phyloP scores from a whole-genome alignment of 2,797 vertebrate genomes.

The Dicrostonyx torquatus region DNA sequence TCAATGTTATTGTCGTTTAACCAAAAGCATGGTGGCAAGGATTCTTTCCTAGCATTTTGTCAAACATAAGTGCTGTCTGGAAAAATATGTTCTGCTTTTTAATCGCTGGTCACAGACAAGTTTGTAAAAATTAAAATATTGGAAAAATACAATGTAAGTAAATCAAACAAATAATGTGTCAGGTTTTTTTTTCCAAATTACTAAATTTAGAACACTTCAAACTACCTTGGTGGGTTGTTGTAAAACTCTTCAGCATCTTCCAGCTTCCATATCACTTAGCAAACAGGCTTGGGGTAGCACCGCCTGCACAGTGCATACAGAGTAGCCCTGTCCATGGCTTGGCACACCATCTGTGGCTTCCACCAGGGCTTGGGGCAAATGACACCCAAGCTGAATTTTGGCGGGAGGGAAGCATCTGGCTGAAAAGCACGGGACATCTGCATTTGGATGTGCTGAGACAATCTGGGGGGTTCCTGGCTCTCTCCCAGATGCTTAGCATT shows the following conservation, averaged over 20 bases:
- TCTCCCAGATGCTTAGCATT: constrained; percentile 26
- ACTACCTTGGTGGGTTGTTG: background rate
- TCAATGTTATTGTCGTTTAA: constrained; percentile 47
- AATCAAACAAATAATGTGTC: background rate
- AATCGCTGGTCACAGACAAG: background rate
- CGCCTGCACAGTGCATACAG: accelerated
- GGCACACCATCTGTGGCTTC: background rate
- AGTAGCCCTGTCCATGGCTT: background rate
- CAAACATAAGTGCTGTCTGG: background rate
- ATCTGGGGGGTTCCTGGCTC: background rate
- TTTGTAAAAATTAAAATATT: constrained; percentile 54
- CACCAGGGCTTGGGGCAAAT: background rate
- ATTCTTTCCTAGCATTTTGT: constrained; percentile 40
- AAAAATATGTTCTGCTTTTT: constrained; percentile 43
- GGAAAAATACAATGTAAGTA: constrained; percentile 14
- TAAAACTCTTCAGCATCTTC: background rate
- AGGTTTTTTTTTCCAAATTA: background rate
- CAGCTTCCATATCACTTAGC: background rate
- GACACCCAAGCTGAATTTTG: constrained; percentile 8
- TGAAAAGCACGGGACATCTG: constrained; percentile 20
- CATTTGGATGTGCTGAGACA: background rate
- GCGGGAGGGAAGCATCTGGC: background rate
- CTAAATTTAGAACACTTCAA: constrained; percentile 33
- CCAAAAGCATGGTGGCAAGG: constrained; percentile 21
- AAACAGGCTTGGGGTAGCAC: background rate